phyloP scores from a whole-genome alignment of 2,113 vertebrate species.

The Gobio gobio region DNA sequence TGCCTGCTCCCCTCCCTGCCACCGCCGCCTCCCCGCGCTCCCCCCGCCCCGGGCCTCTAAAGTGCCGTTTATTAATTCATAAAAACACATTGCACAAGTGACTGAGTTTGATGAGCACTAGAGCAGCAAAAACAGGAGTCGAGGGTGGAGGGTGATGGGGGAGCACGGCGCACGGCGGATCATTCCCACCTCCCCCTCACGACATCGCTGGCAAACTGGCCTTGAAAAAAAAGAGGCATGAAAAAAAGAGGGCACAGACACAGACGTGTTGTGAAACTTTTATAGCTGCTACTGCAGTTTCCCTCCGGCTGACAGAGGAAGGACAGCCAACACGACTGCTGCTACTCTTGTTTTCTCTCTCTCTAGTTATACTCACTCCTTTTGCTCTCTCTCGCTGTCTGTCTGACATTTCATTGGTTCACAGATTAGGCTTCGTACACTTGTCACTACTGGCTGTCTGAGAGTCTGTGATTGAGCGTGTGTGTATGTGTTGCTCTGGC shows the following conservation, averaged over 20 bases:
- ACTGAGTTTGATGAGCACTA: slow-evolving; percentile 83
- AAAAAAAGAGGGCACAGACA: slow-evolving; percentile 43
- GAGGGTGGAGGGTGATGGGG: background rate
- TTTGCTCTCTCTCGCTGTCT: slow-evolving; percentile 25
- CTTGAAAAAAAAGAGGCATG: slow-evolving; percentile 51
- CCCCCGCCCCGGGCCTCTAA: slow-evolving; percentile 75
- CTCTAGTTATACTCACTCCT: slow-evolving; percentile 45
- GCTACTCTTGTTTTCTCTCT: slow-evolving; percentile 34
- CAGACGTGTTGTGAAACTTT: slow-evolving; percentile 78
- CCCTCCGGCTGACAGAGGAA: slow-evolving; percentile 63
- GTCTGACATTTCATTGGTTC: slow-evolving; percentile 62
- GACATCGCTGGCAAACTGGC: slow-evolving; percentile 48
- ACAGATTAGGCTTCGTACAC: slow-evolving; percentile 77
- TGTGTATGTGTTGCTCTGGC: slow-evolving; percentile 27
- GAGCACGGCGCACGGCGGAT: background rate
- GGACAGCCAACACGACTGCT: slow-evolving; percentile 56
- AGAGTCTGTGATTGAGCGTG: slow-evolving; percentile 50
- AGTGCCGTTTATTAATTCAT: slow-evolving; percentile 91
- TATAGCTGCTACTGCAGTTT: slow-evolving; percentile 72
- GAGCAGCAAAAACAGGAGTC: slow-evolving; percentile 72
- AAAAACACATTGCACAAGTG: slow-evolving; percentile 83
- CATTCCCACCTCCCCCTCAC: slow-evolving; percentile 67
- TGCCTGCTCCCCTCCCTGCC: slow-evolving; percentile 64
- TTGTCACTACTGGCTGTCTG: slow-evolving; percentile 68
- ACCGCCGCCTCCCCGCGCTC: slow-evolving; percentile 48